Percentiles rank a stretch among this genome's conserved stretches.
Conservation (phyloP, 2,113 vertebrate genomes). For the Chionomys nivalis region DNA sequence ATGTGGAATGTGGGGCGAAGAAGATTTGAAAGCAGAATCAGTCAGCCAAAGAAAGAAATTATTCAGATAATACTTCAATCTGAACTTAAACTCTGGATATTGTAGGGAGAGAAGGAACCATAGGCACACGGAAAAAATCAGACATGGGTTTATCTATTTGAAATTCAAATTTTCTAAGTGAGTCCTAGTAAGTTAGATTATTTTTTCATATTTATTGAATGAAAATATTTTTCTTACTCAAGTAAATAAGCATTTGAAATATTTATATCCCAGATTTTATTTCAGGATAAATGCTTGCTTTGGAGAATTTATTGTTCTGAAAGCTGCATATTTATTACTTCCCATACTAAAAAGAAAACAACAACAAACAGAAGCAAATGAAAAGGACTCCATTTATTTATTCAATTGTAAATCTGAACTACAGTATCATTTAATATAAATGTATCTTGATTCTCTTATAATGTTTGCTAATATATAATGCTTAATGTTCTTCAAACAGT, state of each 20-base stretch:
- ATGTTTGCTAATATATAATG: neutral
- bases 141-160: neutral
- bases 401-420: neutral
- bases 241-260: neutral
- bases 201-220: neutral
- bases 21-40: neutral
- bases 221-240: neutral
- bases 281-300: neutral
- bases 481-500: neutral
- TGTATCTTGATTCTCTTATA: neutral
- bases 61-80: neutral
- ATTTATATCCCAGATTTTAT: neutral
- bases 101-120: neutral
- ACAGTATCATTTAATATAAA: neutral
- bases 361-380: neutral
- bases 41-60: neutral
- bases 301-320: neutral
- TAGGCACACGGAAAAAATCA: neutral
- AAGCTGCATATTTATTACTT: neutral
- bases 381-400: too few species aligned
- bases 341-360: neutral
- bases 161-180: neutral
- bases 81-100: neutral
- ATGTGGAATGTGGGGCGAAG: neutral
- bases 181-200: neutral